phyloP scores from a whole-genome alignment of 2,888 invertebrate species.

The Theodoxus fluviatilis region DNA sequence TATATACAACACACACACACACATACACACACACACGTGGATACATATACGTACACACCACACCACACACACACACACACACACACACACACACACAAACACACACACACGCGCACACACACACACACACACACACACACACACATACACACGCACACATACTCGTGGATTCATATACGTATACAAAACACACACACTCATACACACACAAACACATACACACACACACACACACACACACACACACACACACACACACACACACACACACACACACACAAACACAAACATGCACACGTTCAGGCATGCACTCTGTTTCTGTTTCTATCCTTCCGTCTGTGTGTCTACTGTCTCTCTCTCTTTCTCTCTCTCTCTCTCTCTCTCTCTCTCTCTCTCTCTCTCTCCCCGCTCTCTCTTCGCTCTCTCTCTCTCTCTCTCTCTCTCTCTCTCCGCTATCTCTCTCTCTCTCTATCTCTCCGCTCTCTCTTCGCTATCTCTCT shows the following conservation, averaged over 20 bases:
- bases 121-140: no score
- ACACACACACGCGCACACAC: constrained; percentile 16
- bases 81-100: neutral
- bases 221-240: neutral
- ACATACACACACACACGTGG: neutral
- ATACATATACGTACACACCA: neutral
- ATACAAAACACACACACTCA: constrained; percentile 4
- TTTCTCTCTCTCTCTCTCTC: constrained; percentile 16
- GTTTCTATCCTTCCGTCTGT: neutral
- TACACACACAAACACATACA: constrained; percentile 15
- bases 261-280: neutral
- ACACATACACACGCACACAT: constrained; percentile 9
- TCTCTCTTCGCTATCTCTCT: neutral
- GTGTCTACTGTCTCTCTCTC: neutral
- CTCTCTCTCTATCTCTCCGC: neutral
- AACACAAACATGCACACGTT: constrained; percentile 2
- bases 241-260: constrained; percentile 15
- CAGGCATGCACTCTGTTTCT: neutral
- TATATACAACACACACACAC: neutral
- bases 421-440: constrained; percentile 2
- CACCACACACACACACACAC: constrained; percentile 15
- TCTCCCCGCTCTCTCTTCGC: neutral
- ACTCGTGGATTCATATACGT: neutral
- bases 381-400: constrained; percentile 24
- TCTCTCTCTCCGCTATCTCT: neutral